Evolutionary conservation across 2,113 vertebrate species (phyloP).

Genomic region (Esox niger): DNA sequence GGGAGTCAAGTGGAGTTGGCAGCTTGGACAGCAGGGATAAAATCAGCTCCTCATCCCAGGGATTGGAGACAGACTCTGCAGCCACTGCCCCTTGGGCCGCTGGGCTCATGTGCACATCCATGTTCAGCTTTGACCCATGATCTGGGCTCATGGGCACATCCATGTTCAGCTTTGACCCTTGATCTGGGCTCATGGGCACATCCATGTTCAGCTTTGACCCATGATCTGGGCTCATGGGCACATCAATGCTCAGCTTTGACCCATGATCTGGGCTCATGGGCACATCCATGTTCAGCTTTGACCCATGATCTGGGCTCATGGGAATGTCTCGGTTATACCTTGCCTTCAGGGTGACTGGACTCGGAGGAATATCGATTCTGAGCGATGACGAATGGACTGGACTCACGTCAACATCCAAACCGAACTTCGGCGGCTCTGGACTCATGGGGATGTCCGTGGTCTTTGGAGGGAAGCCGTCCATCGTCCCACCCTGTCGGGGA

Average conservation of each 20-base stretch:
- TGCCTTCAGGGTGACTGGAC: neutral
- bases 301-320: constrained; percentile 14
- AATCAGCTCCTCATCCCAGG: constrained; percentile 83
- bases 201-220: too few species aligned
- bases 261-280: constrained; percentile 33
- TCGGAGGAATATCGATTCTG: too few species aligned
- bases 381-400: constrained; percentile 10
- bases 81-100: neutral
- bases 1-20: constrained; percentile 71
- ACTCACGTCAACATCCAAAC: constrained; percentile 54
- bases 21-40: constrained; percentile 71
- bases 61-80: constrained; percentile 73
- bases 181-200: too few species aligned
- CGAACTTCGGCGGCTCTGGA: constrained; percentile 10
- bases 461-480: accelerated
- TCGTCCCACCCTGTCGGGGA: neutral
- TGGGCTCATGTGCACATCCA: constrained; percentile 36
- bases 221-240: constrained; percentile 34
- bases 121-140: neutral
- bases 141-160: constrained; percentile 39
- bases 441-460: constrained; percentile 42
- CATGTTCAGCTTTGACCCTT: too few species aligned
- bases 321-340: too few species aligned
- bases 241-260: neutral
- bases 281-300: neutral